Evolutionary conservation across 2,888 invertebrate species (phyloP).

Genomic region (Gymnocheta viridis): DNA sequence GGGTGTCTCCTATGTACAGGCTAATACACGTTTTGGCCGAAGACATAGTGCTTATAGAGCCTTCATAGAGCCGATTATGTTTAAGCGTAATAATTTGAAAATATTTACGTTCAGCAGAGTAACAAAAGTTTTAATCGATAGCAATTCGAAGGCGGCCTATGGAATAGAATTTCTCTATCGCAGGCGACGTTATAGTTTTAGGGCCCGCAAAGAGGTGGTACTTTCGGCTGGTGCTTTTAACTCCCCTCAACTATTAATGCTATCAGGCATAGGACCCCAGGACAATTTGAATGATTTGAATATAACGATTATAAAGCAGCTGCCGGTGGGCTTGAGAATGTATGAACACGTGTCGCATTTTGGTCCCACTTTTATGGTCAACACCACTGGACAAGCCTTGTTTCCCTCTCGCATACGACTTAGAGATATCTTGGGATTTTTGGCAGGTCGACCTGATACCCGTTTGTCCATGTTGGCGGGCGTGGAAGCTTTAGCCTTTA

Average conservation of each 20-base stretch:
- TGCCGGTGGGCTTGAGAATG: constrained; percentile 87
- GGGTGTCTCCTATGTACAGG: constrained; percentile 86
- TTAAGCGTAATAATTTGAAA: constrained; percentile 85
- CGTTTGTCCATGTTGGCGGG: constrained; percentile 84
- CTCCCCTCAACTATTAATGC: constrained; percentile 93
- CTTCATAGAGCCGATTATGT: constrained; percentile 84
- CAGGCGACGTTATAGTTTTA: constrained; percentile 81
- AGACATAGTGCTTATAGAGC: constrained; percentile 86
- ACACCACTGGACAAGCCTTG: constrained; percentile 75
- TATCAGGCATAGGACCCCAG: constrained; percentile 87
- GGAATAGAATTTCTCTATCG: constrained; percentile 86
- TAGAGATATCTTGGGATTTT: constrained; percentile 80
- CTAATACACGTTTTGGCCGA: constrained; percentile 83
- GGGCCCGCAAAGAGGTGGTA: constrained; percentile 89
- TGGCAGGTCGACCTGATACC: constrained; percentile 84
- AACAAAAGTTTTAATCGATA: constrained; percentile 86
- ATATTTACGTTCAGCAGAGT: constrained; percentile 85
- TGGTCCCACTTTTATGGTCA: constrained; percentile 80
- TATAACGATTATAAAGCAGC: constrained; percentile 84
- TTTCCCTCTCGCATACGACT: constrained; percentile 53
- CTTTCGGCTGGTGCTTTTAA: constrained; percentile 92
- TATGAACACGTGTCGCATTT: constrained; percentile 82
- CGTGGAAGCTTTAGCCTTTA: constrained; percentile 85
- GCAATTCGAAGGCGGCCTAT: constrained; percentile 84
- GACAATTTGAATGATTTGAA: constrained; percentile 82